Base-by-base conservation (phyloP, 2,113 vertebrate species). In the Amia ocellicauda region DNA sequence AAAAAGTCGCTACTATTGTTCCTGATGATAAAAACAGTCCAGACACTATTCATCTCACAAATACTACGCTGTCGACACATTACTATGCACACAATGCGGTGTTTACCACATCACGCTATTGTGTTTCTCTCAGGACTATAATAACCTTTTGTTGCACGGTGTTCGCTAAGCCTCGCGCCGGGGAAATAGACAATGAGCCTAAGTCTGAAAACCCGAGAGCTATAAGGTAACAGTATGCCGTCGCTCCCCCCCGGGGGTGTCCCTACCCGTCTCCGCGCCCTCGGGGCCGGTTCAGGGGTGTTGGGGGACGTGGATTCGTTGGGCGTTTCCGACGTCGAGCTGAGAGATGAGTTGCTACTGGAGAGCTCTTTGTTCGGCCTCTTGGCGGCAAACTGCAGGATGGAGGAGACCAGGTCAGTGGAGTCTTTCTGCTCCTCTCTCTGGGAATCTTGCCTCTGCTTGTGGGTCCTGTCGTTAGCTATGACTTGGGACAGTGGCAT, bases 291-390 rank as follows among this genome's bases (percentile, higher is more conserved):
- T 67, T 96, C 94, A 0, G 91, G 86, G 0, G 91, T 93, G 67
- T 89, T 89, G 2, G 89, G 89, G 22, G 90, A 88, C 3, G 91
- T 90, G 23, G 88, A 91, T 74, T 94, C 94, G 4, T 91, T 94
- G 0, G 90, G 91, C 11, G 93, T 98, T 87, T 99, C 96, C 1
- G 94, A 96, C 63, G 93, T 94, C 68, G 96, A 99, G 86, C 96
- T 98, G 58, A 99, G 95, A 83, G 96, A 99, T 19, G 96, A 99
- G 84, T 96, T 98, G 88, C 96, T 99, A 92, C 96, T 99, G 83
- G 96, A 99, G 73, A 98, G 86, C 77, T 99, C 96, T 80, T 93
- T 97, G 83, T 91, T 95, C 73, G 88, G 78, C 63, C 80, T 88
- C 85, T 91, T 96, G 54, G 85, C 82, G 76, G 90, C 91, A 13